These are phyloP conservation scores for Drosophila sulfurigaster DNA, from an alignment of 1,140 invertebrate genomes.

Conservation along the genomic window DNA sequence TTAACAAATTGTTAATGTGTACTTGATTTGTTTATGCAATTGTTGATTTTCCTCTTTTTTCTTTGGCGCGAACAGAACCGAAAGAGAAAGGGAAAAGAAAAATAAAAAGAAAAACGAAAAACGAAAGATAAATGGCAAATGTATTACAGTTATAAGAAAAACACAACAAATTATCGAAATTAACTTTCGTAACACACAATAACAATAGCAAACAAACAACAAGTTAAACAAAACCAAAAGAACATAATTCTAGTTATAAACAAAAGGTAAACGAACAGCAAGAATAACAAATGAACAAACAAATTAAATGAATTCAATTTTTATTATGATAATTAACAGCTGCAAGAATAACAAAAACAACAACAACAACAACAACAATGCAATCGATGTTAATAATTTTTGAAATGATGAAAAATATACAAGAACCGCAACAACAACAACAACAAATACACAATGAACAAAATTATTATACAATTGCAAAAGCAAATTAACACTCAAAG, in stretches of 20 bases:
- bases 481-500: conserved; percentile 75
- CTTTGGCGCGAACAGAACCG: conserved; percentile 55
- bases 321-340: conserved; percentile 79
- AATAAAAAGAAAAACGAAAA: too few species aligned
- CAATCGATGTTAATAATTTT: conserved; percentile 80
- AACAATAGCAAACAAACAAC: conserved; percentile 47
- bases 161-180: conserved; percentile 48
- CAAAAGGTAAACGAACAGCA: conserved; percentile 25
- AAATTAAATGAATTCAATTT: conserved; percentile 69
- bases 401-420: conserved; percentile 53
- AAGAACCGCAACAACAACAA: conserved; percentile 56
- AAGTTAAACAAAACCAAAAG: conserved; percentile 49
- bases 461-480: conserved; percentile 80
- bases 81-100: conserved; percentile 21
- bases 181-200: conserved; percentile 35
- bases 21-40: conserved; percentile 70
- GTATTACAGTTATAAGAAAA: conserved; percentile 51
- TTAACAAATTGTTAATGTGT: conserved; percentile 75
- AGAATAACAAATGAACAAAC: conserved; percentile 45
- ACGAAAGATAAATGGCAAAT: conserved; percentile 27
- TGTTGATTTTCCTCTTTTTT: conserved; percentile 54
- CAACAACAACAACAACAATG: conserved; percentile 65
- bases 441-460: conserved; percentile 57
- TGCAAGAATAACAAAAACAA: conserved; percentile 65
- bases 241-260: conserved; percentile 60